These are phyloP conservation scores for Drosophila nr. perissopoda DNA, from an alignment of 2,888 invertebrate genomes.

Conservation along the genomic window DNA sequence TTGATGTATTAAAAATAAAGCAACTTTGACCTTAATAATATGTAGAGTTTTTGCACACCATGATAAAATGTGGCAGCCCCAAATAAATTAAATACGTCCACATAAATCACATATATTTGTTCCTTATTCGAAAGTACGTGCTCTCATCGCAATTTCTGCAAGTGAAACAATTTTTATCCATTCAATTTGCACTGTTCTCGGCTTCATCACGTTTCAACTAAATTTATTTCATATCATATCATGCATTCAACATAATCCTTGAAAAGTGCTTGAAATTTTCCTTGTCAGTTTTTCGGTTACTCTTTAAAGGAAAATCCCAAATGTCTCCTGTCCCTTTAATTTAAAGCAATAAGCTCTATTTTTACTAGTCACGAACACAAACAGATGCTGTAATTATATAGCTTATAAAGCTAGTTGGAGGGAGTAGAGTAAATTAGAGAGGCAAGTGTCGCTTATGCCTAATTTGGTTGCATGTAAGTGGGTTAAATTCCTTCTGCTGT, in stretches of 20 bases:
- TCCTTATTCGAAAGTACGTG: conserved; percentile 3
- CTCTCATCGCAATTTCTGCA: neutral
- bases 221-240: neutral
- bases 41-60: neutral
- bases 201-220: neutral
- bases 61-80: too few relatives aligned
- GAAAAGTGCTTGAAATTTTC: neutral
- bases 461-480: conserved; percentile 20
- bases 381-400: conserved; percentile 20
- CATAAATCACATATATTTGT: conserved; percentile 8
- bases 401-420: conserved; percentile 5
- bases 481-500: conserved; percentile 1
- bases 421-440: conserved; percentile 15
- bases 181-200: neutral
- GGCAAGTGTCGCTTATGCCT: conserved; percentile 1
- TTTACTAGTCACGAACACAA: neutral
- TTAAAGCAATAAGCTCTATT: neutral
- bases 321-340: neutral
- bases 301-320: neutral
- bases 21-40: neutral
- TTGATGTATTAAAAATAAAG: too few relatives aligned
- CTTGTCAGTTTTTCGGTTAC: neutral
- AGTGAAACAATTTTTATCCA: conserved; percentile 8
- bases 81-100: too few relatives aligned
- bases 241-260: neutral